Evolutionary conservation across 2,888 invertebrate species (phyloP), one percentile per base, ranked within the genome.

Genomic region (Sphecodes monilicornis): DNA sequence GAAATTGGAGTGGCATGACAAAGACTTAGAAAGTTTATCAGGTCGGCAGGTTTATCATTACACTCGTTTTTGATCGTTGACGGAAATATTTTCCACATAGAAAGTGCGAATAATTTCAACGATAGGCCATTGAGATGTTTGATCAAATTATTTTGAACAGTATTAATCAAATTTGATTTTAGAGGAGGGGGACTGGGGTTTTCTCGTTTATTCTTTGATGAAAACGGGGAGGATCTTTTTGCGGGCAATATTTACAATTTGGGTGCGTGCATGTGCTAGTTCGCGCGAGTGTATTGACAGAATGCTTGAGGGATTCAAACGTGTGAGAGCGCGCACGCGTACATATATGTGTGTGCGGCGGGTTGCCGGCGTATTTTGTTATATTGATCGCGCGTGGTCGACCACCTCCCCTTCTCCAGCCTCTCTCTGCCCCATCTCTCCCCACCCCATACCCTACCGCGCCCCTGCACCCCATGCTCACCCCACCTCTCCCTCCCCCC

Each of bases 321-420:
- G 81, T 72, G 79, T 69, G 74, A 68, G 77, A 69, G 69, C 77
- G 77, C 69, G 69, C 86, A 80, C 86, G 88, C 86, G 91, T 89
- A 86, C 88, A 82, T 84, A 87, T 88, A 86, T 90, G 86, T 87
- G 90, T 90, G 92, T 90, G 90, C 74, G 46, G 68, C 92, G 92
- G 91, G 91, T 93, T 94, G 93, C 93, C 93, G 93, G 93, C 93
- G 94, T 94, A 94, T 94, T 94, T 94, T 94, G 94, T 94, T 94
- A 94, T 94, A 94, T 94, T 94, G 94, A 94, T 94, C 94, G 95
- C 92, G 93, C 93, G 93, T 93, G 92, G 93, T 93, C 93, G 93
- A 92, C 94, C 93, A 93, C 92, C 92, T 91, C 92, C 89, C 90
- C 89, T 88, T 86, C 85, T 83, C 86, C 89, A 80, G 80, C 89